Evolutionary conservation across 2,888 invertebrate genomes (phyloP), one percentile per base, ranked within the genome.

Genomic region (Ptilodon capucinus): DNA sequence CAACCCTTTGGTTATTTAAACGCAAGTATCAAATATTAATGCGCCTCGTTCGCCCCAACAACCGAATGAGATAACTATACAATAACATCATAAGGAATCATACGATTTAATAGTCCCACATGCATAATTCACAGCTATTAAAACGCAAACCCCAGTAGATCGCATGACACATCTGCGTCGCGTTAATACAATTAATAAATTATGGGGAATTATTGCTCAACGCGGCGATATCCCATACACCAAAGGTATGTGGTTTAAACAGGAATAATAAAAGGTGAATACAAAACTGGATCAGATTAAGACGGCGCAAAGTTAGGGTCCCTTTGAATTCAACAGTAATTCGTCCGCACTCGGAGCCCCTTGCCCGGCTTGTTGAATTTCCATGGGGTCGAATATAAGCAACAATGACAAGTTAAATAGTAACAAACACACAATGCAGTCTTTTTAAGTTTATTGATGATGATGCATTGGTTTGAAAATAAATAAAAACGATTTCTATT

Each of bases 211-310:
- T 73, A 76, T 74, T 74, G 63, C 68, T 63, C 58, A 63, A 69
- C 68, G 66, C 52, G 70, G 66, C 62, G 60, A 64, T 60, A 62
- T 68, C 68, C 71, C 67, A 58, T 60, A 60, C 67, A 50, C 56
- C 63, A 72, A 71, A 76, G 76, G 76, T 76, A 76, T 79, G 81
- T 65, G 86, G 86, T 86, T 40, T 14, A 79, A 81, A 79, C 77
- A 80, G 56, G 74, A 76, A 86, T 82, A 81, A 85, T 68, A 69
- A 69, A 63, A 57, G 63, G 65, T 65, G 51, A 61, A 55, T 63
- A 71, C 71, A 70, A 76, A 83, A 86, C 82, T 79, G 81, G 81
- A 81, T 83, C 82, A 80, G 75, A 79, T 79, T 76, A 74, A 72
- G 64, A 64, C 66, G 64, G 73, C 69, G 76, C 77, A 79, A 75